Conservation (phyloP, 1,140 invertebrate genomes). For the Leptinotarsa texana region DNA sequence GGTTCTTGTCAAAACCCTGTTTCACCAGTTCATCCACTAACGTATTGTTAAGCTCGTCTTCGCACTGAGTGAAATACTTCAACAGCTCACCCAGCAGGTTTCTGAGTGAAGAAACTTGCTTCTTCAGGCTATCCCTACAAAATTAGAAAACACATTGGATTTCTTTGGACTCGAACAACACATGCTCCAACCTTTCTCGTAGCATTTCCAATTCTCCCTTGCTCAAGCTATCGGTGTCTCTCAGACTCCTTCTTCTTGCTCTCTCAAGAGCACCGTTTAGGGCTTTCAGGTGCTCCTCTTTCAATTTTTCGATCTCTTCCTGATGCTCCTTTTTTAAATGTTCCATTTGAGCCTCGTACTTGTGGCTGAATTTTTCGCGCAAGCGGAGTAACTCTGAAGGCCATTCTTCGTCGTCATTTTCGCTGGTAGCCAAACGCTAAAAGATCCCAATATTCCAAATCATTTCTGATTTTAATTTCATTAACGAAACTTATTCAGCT, state of each 20-base stretch:
- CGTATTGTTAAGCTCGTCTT: slow-evolving; percentile 77
- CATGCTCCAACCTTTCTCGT: slow-evolving; percentile 42
- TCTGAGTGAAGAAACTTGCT: slow-evolving; percentile 62
- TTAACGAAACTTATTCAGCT: too few relatives aligned
- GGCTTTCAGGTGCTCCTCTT: slow-evolving; percentile 61
- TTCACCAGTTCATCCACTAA: slow-evolving; percentile 68
- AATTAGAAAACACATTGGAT: not conserved
- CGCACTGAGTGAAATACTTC: slow-evolving; percentile 72
- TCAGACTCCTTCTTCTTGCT: slow-evolving; percentile 48
- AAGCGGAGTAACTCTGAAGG: slow-evolving; percentile 69
- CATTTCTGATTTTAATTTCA: not conserved
- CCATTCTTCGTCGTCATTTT: slow-evolving; percentile 68
- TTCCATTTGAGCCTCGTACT: slow-evolving; percentile 60
- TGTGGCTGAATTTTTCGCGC: slow-evolving; percentile 69
- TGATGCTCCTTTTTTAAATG: slow-evolving; percentile 53
- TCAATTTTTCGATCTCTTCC: slow-evolving; percentile 59
- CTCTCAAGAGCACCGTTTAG: slow-evolving; percentile 53
- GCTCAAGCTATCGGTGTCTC: slow-evolving; percentile 39
- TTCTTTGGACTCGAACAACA: not conserved
- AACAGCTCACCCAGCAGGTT: slow-evolving; percentile 67
- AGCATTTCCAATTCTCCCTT: slow-evolving; percentile 45
- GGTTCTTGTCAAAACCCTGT: slow-evolving; percentile 48
- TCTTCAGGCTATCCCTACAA: slow-evolving; percentile 64
- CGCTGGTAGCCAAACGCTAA: slow-evolving; percentile 67
- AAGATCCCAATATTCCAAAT: slow-evolving; percentile 13